A percentile compares a stretch with the other conserved stretches of the same genome.
Evolutionary conservation across 2,113 vertebrate genomes (phyloP).

Genomic region (Brevimyrus niger): DNA sequence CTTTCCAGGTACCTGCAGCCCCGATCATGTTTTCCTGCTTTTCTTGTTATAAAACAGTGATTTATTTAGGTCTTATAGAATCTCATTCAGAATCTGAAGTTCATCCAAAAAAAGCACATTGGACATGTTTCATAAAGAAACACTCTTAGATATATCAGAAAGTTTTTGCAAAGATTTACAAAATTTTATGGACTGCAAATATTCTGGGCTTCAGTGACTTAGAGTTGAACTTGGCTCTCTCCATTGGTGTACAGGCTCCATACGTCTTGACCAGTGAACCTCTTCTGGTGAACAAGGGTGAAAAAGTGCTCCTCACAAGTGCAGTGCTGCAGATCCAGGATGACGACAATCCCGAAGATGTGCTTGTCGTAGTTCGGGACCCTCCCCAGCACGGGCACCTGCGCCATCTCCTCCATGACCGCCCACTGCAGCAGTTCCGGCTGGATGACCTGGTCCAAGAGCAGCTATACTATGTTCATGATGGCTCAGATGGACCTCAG

Average conservation of each 20-base stretch:
- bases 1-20: constrained; percentile 70
- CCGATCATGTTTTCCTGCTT: neutral
- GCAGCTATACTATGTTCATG: constrained; percentile 73
- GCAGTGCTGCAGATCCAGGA: constrained; percentile 72
- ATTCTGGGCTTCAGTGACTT: neutral
- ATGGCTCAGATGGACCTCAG: constrained; percentile 57
- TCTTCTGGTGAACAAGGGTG: constrained; percentile 57
- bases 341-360: constrained; percentile 76
- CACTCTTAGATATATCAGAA: neutral
- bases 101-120: neutral
- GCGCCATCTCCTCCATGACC: constrained; percentile 44
- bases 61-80: neutral
- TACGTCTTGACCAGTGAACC: constrained; percentile 67
- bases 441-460: constrained; percentile 66
- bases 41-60: neutral
- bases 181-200: neutral
- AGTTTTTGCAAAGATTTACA: neutral
- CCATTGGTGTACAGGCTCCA: constrained; percentile 62
- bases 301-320: constrained; percentile 56
- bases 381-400: constrained; percentile 70
- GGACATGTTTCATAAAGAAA: neutral
- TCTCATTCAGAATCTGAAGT: neutral
- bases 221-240: neutral
- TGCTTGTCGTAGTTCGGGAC: constrained; percentile 70
- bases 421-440: constrained; percentile 45